Conservation (phyloP, 2,113 vertebrate genomes). For the Marcusenius ussheri region DNA sequence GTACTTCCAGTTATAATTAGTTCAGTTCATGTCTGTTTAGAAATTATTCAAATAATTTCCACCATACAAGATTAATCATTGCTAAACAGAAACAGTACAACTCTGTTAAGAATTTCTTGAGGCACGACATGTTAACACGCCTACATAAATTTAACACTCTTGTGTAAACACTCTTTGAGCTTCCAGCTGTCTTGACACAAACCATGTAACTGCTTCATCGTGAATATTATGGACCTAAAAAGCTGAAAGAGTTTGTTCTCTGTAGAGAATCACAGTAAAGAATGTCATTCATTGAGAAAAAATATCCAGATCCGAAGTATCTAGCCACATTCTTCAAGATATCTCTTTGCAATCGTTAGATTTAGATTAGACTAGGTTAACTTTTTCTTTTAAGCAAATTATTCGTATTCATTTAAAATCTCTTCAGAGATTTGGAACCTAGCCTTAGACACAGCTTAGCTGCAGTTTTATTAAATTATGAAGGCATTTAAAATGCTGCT, state of each 20-base stretch:
- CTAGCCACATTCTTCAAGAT: not conserved
- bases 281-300: not conserved
- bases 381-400: not conserved
- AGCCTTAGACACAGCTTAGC: no score
- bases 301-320: not conserved
- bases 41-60: not conserved
- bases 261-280: not conserved
- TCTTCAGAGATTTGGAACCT: not conserved
- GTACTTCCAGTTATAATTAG: not conserved
- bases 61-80: not conserved
- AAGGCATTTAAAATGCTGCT: not conserved
- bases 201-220: not conserved
- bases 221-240: not conserved
- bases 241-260: not conserved
- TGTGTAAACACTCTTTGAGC: not conserved
- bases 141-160: not conserved
- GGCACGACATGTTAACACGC: not conserved
- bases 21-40: not conserved
- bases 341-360: not conserved
- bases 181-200: not conserved
- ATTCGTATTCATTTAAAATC: not conserved
- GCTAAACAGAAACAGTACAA: not conserved
- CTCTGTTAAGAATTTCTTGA: not conserved
- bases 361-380: not conserved
- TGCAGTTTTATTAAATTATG: not conserved